Base-by-base conservation (phyloP, 2,797 vertebrate species). In the Steatocranus sp. region DNA sequence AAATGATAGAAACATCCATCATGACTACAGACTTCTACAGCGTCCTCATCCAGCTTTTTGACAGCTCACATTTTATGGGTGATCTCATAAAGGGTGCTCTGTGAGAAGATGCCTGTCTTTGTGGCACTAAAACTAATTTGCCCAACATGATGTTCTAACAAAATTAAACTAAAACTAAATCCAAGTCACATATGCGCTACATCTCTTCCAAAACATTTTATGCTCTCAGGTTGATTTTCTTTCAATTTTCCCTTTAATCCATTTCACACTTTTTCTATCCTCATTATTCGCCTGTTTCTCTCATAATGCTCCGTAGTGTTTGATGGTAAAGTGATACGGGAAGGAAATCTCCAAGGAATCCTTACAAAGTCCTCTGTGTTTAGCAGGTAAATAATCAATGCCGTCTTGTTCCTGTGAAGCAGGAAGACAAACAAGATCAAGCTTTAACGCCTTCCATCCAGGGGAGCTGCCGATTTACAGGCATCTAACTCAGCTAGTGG, bases 311-410 rank as follows among this genome's bases (percentile, higher is more conserved):
- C 49, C 34, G 2, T 27, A 46, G 81, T 85, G 82, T 92, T 77
- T 50, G 38, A 38, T 23, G 78, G 91, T 90, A 88, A 93, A 76
- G 32, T 49, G 87, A 92, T 76, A 80, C 32, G 38, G 83, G 81
- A 56, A 41, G 85, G 50, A 86, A 90, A 73, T 83, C 91, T 88
- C 91, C 1, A 2, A 68, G 88, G 89, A 84, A 78, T 84, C 61
- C 78, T 83, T 9, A 81, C 89, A 92, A 88, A 91, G 89, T 86
- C 90, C 46, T 83, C 88, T 81, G 88, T 91, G 87, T 92, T 85
- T 76, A 86, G 85, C 91, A 90, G 92, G 89, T 94, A 94, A 94
- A 95, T 90, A 94, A 94, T 91, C 92, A 92, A 92, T 83, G 85
- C 88, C 14, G 88, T 89, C 87, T 85, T 82, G 86, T 93, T 92